Evolutionary conservation across 2,888 invertebrate species (phyloP), one percentile per base, ranked within the genome.

Genomic region (Melieria crassipennis): DNA sequence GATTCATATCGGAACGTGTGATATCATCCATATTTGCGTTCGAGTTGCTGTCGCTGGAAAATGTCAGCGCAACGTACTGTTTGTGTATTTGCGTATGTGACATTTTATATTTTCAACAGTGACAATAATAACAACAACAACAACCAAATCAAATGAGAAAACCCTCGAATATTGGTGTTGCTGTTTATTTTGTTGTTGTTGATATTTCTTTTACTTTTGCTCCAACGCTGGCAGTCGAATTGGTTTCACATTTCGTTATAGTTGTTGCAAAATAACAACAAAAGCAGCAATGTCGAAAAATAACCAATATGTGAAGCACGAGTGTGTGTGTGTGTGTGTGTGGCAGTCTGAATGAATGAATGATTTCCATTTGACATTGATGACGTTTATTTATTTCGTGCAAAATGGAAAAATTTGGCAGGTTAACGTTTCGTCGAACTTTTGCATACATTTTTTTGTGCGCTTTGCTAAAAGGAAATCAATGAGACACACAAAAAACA

Each of bases 341-440:
- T 58, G 42, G 52, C 43, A 72, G 57, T 10, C 48, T 62, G 56
- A 65, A 60, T 65, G 70, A 67, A 67, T 75, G 80, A 78, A 76
- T 80, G 80, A 80, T 82, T 82, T 80, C 78, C 80, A 82, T 80
- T 82, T 82, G 82, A 82, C 82, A 80, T 80, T 82, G 82, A 83
- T 82, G 82, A 83, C 81, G 81, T 82, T 83, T 82, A 79, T 80
- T 81, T 81, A 70, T 70, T 48, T 70, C 52, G 65, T 50, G 62
- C 48, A 79, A 81, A 81, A 81, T 82, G 81, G 78, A 78, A 81
- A 81, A 81, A 79, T 70, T 70, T 65, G 70, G 52, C 60, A 65
- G 64, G 43, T 62, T 30, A 77, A 78, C 76, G 75, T 74, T 73
- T 73, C 68, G 70, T 61, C 68, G 57, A 45, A 71, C 69, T 72